phyloP scores from a whole-genome alignment of 2,888 invertebrate species.

The Muscina levida region DNA sequence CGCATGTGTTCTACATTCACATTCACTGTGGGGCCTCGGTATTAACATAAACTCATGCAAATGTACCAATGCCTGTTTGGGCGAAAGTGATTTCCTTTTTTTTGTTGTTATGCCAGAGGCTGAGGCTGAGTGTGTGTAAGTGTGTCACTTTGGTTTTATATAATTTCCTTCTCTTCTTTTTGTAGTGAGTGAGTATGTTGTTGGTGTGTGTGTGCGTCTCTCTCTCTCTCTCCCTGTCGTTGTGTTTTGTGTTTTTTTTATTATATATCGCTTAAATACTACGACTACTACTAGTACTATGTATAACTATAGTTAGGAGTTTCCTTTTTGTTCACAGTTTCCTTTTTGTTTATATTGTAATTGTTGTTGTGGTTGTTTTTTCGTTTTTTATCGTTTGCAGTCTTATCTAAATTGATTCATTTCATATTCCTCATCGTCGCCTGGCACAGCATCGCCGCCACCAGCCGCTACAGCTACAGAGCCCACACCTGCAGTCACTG shows the following conservation, averaged over 20 bases:
- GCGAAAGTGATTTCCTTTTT: background rate
- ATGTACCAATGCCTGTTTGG: background rate
- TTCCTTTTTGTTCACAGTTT: slow-evolving; percentile 16
- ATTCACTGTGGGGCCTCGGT: no score
- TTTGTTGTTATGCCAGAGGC: no score
- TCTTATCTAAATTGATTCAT: slow-evolving; percentile 64
- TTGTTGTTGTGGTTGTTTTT: slow-evolving; percentile 12
- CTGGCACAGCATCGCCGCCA: slow-evolving; percentile 19
- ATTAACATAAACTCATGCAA: no score
- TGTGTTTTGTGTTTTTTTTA: background rate
- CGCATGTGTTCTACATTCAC: no score
- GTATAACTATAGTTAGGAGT: no score
- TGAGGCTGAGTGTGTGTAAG: no score
- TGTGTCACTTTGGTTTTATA: no score
- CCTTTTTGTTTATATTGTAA: background rate
- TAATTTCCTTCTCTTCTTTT: no score
- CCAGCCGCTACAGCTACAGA: background rate
- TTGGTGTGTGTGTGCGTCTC: background rate
- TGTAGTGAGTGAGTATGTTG: no score
- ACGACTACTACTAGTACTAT: no score
- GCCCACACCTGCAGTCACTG: background rate
- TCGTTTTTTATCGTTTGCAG: slow-evolving; percentile 38
- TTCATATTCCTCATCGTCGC: slow-evolving; percentile 49
- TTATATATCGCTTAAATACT: background rate
- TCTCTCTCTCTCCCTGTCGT: background rate